Evolutionary conservation across 2,888 invertebrate genomes (phyloP).

Genomic region (Dascillus cervinus): DNA sequence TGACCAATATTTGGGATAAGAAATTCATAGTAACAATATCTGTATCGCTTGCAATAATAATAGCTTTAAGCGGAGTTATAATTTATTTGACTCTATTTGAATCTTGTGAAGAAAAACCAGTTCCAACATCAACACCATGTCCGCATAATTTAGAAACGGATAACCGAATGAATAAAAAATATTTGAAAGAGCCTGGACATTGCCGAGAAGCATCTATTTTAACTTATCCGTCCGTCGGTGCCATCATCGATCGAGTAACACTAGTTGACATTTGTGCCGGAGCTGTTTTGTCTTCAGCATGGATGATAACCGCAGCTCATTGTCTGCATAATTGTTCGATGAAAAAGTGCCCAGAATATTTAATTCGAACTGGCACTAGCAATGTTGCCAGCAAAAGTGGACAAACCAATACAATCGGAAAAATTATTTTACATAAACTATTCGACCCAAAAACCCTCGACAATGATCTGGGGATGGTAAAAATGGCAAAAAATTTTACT

Average conservation of each 20-base stretch:
- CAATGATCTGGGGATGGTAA: slow-evolving; percentile 4
- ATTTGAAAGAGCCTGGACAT: neutral
- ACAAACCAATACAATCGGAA: neutral
- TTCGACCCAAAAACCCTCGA: slow-evolving; percentile 1
- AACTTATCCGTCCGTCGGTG: slow-evolving; percentile 1
- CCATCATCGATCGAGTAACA: slow-evolving; percentile 2
- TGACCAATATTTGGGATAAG: no score
- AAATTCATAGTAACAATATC: no score
- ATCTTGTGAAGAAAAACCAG: no score
- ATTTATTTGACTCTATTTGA: no score
- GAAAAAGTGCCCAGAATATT: slow-evolving; percentile 1
- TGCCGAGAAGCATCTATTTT: slow-evolving; percentile 5
- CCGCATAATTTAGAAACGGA: no score
- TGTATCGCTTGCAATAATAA: no score
- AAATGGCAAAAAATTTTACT: no score
- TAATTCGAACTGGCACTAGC: slow-evolving; percentile 5
- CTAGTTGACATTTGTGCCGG: slow-evolving; percentile 6
- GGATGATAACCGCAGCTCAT: slow-evolving; percentile 8
- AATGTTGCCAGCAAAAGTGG: slow-evolving; percentile 5
- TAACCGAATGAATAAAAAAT: neutral
- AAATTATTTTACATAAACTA: slow-evolving; percentile 3
- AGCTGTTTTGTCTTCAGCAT: slow-evolving; percentile 1
- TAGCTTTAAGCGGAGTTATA: no score
- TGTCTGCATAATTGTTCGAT: slow-evolving; percentile 1
- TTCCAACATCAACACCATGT: no score